phyloP scores from a whole-genome alignment of 2,113 vertebrate species.

The Parus major region DNA sequence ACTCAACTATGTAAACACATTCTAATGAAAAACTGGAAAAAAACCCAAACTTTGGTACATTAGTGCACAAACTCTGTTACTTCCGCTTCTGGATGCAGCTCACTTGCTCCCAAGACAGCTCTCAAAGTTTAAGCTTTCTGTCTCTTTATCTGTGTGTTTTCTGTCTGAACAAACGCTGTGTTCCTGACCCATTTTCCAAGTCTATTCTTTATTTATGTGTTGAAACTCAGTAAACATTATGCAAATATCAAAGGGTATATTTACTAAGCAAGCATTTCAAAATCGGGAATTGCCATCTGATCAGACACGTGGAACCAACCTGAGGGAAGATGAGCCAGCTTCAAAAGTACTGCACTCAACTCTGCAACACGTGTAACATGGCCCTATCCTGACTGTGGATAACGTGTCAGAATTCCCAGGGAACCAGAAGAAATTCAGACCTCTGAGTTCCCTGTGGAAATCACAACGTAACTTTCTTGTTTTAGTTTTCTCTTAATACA shows the following conservation, averaged over 20 bases:
- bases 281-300: not conserved
- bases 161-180: not conserved
- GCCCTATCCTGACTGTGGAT: not conserved
- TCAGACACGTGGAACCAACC: not conserved
- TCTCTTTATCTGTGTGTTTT: not conserved
- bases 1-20: not conserved
- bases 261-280: constrained; percentile 61
- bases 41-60: not conserved
- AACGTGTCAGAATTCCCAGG: not conserved
- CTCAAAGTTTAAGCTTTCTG: not conserved
- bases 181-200: not conserved
- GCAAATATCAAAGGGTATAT: constrained; percentile 62
- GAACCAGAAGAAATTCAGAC: not conserved
- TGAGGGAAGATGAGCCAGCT: not conserved
- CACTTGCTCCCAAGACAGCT: not conserved
- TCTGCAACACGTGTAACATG: not conserved
- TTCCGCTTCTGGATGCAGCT: not conserved
- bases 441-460: not conserved
- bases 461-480: rapidly evolving
- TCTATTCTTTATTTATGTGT: constrained; percentile 8
- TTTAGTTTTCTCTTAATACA: not conserved
- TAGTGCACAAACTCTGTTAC: not conserved
- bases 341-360: not conserved
- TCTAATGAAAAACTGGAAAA: not conserved
- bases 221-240: constrained; percentile 50